phyloP scores from a whole-genome alignment of 2,888 invertebrate genomes.

The Oscheius sp. region DNA sequence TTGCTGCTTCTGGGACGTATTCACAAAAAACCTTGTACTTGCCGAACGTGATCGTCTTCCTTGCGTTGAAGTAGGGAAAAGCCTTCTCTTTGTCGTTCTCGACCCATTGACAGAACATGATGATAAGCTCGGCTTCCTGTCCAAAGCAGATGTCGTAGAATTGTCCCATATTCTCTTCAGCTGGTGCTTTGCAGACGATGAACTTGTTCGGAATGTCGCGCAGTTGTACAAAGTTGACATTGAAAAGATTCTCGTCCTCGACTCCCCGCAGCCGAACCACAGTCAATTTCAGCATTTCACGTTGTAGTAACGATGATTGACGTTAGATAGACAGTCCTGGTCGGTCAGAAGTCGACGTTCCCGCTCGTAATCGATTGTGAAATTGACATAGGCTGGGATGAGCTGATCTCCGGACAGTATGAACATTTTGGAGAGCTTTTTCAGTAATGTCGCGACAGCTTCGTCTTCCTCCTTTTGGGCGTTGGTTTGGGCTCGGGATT shows the following conservation, averaged over 20 bases:
- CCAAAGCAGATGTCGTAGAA: neutral
- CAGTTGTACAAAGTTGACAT: neutral
- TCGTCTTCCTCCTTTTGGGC: neutral
- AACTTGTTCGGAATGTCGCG: neutral
- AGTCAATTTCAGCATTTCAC: neutral
- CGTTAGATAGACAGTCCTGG: neutral
- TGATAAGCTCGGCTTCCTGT: neutral
- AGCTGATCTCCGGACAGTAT: neutral
- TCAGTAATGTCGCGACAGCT: neutral
- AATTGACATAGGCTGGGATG: neutral
- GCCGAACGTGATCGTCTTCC: neutral
- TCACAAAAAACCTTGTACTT: neutral
- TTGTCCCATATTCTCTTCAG: neutral
- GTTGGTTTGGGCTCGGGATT: neutral
- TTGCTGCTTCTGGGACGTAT: neutral
- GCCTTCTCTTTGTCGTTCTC: slow-evolving; percentile 3
- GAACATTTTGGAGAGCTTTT: neutral
- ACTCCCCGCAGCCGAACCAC: neutral
- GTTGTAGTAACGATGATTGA: neutral
- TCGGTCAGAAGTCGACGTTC: neutral
- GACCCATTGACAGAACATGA: neutral
- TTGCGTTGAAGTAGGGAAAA: neutral
- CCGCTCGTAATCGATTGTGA: neutral
- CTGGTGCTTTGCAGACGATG: neutral
- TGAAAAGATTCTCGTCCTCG: neutral